phyloP scores from a whole-genome alignment of 2,113 vertebrate genomes.

The Chaetops frenatus region DNA sequence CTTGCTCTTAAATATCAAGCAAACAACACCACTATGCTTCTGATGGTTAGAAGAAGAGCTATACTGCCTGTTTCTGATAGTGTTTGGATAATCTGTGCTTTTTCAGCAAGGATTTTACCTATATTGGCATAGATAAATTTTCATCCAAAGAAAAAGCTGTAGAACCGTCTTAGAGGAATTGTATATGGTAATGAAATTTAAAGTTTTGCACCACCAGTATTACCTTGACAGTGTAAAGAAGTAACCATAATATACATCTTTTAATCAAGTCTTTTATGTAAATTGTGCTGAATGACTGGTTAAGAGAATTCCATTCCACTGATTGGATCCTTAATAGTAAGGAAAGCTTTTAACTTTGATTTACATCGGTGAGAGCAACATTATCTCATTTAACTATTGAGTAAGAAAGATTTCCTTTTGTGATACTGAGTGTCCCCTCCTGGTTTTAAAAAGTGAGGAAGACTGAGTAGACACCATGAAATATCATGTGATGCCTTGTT shows the following conservation, averaged over 20 bases:
- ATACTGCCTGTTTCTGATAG: not conserved
- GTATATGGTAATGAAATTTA: not conserved
- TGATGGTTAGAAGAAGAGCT: not conserved
- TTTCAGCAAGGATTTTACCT: not conserved
- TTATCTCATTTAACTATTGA: not conserved
- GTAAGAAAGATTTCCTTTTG: not conserved
- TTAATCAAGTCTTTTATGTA: not conserved
- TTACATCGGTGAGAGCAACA: not conserved
- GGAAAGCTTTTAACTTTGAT: not conserved
- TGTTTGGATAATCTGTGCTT: not conserved
- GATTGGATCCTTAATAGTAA: not conserved
- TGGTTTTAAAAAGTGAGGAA: not conserved
- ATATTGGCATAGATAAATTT: not conserved
- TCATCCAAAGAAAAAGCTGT: not conserved
- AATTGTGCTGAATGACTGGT: not conserved
- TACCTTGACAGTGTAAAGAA: not conserved
- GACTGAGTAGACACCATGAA: not conserved
- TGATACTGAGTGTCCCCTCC: not conserved
- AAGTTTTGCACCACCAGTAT: not conserved
- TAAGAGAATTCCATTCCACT: not conserved
- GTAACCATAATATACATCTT: not conserved
- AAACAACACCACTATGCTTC: not conserved
- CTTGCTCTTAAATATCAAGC: not conserved
- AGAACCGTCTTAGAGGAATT: not conserved
- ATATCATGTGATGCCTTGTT: not conserved